These are phyloP conservation scores for Copidosoma aretas DNA, from an alignment of 2,888 invertebrate genomes.

Conservation along the genomic window DNA sequence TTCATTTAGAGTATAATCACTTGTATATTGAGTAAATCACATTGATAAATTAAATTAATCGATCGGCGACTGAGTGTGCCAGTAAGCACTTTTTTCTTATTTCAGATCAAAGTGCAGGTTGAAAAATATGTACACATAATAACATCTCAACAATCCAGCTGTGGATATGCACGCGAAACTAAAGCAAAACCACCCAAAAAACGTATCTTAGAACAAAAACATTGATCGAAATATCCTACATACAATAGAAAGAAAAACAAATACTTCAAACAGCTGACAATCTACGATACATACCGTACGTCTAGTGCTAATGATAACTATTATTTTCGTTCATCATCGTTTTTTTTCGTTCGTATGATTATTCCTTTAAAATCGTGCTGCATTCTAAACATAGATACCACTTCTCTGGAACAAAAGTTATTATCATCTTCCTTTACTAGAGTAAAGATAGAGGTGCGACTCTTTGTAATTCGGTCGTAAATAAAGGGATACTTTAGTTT, in stretches of 20 bases:
- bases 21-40: conserved; percentile 20
- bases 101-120: conserved; percentile 13
- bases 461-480: too few species aligned
- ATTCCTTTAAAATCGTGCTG: conserved; percentile 32
- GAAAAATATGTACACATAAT: conserved; percentile 32
- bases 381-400: conserved; percentile 32
- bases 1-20: conserved; percentile 19
- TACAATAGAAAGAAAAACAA: too few species aligned
- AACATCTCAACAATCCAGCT: conserved; percentile 28
- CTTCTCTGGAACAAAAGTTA: conserved; percentile 15
- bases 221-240: background rate
- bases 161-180: conserved; percentile 13
- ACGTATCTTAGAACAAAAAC: background rate
- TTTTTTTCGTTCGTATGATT: conserved; percentile 12
- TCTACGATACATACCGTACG: conserved; percentile 14
- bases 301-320: conserved; percentile 34
- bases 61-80: conserved; percentile 15
- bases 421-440: background rate
- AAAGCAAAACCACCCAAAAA: conserved; percentile 10
- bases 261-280: too few species aligned
- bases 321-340: conserved; percentile 7
- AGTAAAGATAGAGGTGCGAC: too few species aligned
- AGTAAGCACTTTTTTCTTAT: conserved; percentile 11
- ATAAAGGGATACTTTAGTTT: too few species aligned
- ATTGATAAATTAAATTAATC: conserved; percentile 26